phyloP scores from a whole-genome alignment of 1,140 invertebrate genomes.

The Radopholus similis region DNA sequence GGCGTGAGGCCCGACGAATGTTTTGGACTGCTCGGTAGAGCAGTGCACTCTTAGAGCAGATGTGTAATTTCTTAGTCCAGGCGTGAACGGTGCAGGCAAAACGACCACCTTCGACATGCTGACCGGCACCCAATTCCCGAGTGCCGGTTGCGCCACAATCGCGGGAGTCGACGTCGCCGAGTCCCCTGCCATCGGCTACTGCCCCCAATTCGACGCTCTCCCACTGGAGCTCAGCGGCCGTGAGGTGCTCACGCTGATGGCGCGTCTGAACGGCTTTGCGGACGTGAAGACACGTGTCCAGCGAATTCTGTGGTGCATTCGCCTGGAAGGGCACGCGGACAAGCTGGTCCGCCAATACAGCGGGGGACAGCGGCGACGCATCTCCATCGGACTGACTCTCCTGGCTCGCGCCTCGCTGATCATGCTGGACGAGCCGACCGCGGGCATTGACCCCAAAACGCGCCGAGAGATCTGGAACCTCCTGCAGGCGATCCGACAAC shows the following conservation, averaged over 20 bases:
- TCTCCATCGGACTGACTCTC: conserved; percentile 47
- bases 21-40: conserved; percentile 47
- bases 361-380: conserved; percentile 63
- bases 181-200: conserved; percentile 41
- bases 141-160: conserved; percentile 31
- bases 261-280: conserved; percentile 40
- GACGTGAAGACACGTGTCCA: conserved; percentile 24
- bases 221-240: conserved; percentile 41
- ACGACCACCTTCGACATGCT: conserved; percentile 50
- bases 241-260: conserved; percentile 31
- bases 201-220: conserved; percentile 48
- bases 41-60: neutral
- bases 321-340: conserved; percentile 30
- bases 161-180: conserved; percentile 35
- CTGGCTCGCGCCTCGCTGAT: conserved; percentile 32
- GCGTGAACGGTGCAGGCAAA: conserved; percentile 49
- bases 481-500: conserved; percentile 46
- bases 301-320: conserved; percentile 29
- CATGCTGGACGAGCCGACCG: conserved; percentile 47
- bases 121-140: conserved; percentile 31
- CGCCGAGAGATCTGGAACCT: conserved; percentile 65
- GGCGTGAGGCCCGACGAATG: conserved; percentile 42
- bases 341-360: conserved; percentile 31
- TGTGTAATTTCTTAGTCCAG: conserved; percentile 27
- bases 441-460: conserved; percentile 64